phyloP scores from a whole-genome alignment of 2,113 vertebrate species.

The Tamias sibiricus region DNA sequence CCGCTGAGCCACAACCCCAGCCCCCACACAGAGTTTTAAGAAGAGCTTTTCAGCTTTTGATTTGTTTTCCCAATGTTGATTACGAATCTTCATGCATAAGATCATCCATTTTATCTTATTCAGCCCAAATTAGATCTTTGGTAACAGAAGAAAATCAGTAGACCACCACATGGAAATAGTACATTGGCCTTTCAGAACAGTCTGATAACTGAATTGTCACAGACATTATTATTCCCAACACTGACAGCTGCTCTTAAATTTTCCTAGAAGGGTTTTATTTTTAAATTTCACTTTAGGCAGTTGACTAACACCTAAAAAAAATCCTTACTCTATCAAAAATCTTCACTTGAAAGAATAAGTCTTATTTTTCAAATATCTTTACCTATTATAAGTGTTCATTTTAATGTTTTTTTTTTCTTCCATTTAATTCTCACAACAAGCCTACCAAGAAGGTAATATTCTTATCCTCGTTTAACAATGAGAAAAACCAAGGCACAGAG shows the following conservation, averaged over 20 bases:
- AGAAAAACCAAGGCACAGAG: no score
- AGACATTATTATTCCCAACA: neutral
- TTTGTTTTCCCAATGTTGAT: neutral
- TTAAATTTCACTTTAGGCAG: neutral
- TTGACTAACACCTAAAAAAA: neutral
- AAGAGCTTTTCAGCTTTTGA: neutral
- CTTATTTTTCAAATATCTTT: constrained; percentile 15
- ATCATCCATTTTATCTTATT: neutral
- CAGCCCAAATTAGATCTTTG: neutral
- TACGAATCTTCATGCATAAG: neutral
- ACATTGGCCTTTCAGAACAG: neutral
- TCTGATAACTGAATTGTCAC: constrained; percentile 1
- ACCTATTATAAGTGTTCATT: neutral
- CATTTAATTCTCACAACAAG: no score
- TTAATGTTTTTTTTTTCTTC: neutral
- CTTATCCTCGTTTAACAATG: no score
- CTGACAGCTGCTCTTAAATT: neutral
- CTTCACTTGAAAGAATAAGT: constrained; percentile 3
- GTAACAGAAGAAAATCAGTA: neutral
- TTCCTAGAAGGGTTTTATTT: neutral
- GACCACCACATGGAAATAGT: neutral
- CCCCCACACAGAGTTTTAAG: constrained; percentile 8
- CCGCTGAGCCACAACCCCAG: no score
- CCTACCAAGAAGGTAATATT: no score
- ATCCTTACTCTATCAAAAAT: neutral